Base-by-base conservation (phyloP, 1,140 invertebrate genomes). In the Saxidomus purpurata region DNA sequence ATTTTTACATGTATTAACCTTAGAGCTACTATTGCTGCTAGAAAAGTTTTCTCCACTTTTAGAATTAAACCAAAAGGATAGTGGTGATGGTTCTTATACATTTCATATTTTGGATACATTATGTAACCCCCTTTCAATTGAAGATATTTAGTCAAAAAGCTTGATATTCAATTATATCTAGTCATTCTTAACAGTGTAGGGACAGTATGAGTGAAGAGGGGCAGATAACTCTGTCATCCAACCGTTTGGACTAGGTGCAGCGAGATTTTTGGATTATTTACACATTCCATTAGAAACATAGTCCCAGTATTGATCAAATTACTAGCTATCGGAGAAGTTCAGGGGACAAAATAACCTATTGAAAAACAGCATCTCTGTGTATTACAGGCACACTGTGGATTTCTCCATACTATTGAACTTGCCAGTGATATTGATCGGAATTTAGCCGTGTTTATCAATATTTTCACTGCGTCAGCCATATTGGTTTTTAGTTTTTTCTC, bases 391-490 rank as follows among this genome's bases (percentile, higher is more conserved):
- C 11, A 19, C n/a, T 31, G 8, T 77, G 13, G 38, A 47, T 47
- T 47, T 77, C 74, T 52, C 74, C 28, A 47, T 49, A 49, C 74
- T 36, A 61, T 34, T 81, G 79, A 81, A 59, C 31, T n/a, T 1
- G 49, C 52, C 34, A 17, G 17, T 43, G 34, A 0, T 61, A 81
- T 81, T 81, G 79, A 63, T 81, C 79, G 52, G 34, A 59, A 61
- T 61, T 81, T 59, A 9, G 8, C 38, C 9, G 31, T 81, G 49
- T 81, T 59, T 59, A 34, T 59, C 34, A 59, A 61, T 61, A 47
- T 77, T 77, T 77, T 77, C 74, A 52, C 40, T 81, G 59, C 22
- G 79, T 34, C 79, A 81, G 79, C 79, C 79, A 81, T 81, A 81
- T 81, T 81, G 79, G 79, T 81, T 81, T 81, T 81, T 43, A 6